A percentile compares a stretch with the other conserved stretches of the same genome.
Evolutionary conservation across 2,888 invertebrate genomes (phyloP).

Genomic region (Bombyx huttoni): DNA sequence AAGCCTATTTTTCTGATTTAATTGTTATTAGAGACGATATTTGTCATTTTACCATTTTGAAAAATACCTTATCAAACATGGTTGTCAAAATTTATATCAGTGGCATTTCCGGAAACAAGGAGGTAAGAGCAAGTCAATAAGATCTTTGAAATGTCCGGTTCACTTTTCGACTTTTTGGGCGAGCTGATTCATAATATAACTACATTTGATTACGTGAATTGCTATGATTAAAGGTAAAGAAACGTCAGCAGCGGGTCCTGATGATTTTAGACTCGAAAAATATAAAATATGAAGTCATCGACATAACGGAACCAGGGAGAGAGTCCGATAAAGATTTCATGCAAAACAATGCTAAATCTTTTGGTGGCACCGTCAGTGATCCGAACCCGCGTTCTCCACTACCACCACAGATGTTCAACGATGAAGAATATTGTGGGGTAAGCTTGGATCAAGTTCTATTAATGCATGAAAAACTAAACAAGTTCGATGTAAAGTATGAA

Average conservation of each 20-base stretch:
- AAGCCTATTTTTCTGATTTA: constrained; percentile 61
- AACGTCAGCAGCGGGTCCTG: constrained; percentile 92
- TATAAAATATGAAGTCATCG: constrained; percentile 90
- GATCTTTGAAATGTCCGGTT: constrained; percentile 49
- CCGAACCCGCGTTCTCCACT: constrained; percentile 83
- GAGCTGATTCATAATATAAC: constrained; percentile 49
- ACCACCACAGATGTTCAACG: constrained; percentile 96
- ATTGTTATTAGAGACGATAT: constrained; percentile 36
- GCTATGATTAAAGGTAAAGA: constrained; percentile 84
- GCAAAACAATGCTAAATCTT: constrained; percentile 87
- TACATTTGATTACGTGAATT: constrained; percentile 53
- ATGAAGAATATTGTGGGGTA: constrained; percentile 93
- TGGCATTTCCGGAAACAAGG: constrained; percentile 94
- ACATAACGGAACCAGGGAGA: constrained; percentile 94
- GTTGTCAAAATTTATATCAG: constrained; percentile 93
- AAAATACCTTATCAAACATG: constrained; percentile 70
- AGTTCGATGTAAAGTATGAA: neutral
- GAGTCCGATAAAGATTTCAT: constrained; percentile 92
- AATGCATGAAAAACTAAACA: neutral
- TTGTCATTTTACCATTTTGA: constrained; percentile 31
- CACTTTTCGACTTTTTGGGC: constrained; percentile 40
- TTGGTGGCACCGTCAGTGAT: constrained; percentile 81
- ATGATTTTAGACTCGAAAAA: constrained; percentile 94
- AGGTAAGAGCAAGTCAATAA: constrained; percentile 77
- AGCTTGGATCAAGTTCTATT: constrained; percentile 21